Evolutionary conservation across 2,888 invertebrate species (phyloP).

Genomic region (Anodontia alba): DNA sequence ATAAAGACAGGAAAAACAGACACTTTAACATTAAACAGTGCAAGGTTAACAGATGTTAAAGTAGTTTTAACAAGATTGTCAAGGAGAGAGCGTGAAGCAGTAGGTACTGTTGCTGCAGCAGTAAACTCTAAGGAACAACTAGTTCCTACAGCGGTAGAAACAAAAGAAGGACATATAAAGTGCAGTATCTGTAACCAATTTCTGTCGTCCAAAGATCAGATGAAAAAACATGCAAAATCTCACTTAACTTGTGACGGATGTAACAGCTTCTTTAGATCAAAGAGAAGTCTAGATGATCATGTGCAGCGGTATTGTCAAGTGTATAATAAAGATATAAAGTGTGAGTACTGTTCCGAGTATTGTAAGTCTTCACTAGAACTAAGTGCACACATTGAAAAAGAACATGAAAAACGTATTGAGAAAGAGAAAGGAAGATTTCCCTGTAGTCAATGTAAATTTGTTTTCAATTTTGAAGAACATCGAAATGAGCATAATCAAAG

Average conservation of each 20-base stretch:
- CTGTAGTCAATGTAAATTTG: background rate
- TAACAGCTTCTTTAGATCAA: background rate
- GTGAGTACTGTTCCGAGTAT: background rate
- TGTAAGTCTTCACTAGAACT: background rate
- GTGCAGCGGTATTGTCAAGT: background rate
- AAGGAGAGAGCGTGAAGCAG: background rate
- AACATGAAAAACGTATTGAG: background rate
- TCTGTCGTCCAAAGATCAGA: background rate
- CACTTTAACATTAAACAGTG: background rate
- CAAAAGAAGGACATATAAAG: background rate
- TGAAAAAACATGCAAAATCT: background rate
- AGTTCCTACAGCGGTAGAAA: background rate
- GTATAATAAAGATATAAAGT: background rate
- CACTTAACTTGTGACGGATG: background rate
- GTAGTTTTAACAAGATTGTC: background rate
- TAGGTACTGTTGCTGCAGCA: background rate
- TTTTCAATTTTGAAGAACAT: background rate
- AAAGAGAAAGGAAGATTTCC: background rate
- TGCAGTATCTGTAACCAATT: constrained; percentile 2
- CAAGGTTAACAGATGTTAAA: background rate
- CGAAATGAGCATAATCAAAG: background rate
- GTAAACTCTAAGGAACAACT: background rate
- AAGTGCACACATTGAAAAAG: background rate
- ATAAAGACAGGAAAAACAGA: background rate
- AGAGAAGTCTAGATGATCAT: background rate